These are phyloP conservation scores for Gymnobelideus leadbeateri DNA, from an alignment of 2,113 vertebrate genomes.

Conservation along the genomic window DNA sequence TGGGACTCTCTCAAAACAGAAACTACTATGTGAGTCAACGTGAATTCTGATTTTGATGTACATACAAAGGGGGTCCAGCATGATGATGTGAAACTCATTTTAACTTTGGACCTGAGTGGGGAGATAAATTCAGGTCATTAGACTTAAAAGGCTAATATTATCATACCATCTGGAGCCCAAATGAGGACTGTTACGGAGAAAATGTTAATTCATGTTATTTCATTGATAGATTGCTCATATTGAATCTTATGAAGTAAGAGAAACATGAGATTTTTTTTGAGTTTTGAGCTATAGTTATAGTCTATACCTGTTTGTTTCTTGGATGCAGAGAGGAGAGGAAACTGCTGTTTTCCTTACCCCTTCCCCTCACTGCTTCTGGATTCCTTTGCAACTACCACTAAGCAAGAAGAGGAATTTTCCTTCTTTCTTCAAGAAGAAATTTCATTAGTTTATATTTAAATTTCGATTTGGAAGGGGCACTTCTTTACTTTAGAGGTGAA, in stretches of 20 bases:
- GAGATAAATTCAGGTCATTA: conserved; percentile 25
- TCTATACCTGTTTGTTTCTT: conserved; percentile 5
- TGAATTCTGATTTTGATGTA: not conserved
- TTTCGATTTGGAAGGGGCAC: not conserved
- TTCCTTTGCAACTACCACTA: not conserved
- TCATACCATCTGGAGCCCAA: conserved; percentile 8
- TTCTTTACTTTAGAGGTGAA: not conserved
- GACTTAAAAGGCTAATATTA: not conserved
- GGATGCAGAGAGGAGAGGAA: not conserved
- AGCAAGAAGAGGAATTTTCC: conserved; percentile 1
- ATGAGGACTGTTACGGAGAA: conserved; percentile 49
- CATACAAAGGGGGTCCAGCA: not conserved
- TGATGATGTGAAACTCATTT: conserved; percentile 4
- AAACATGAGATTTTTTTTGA: conserved; percentile 3
- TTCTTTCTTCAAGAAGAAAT: not conserved
- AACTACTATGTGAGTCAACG: not conserved
- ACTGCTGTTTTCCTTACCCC: not conserved
- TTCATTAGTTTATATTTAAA: not conserved
- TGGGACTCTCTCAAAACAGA: not conserved
- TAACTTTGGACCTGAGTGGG: not conserved
- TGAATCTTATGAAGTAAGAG: not conserved
- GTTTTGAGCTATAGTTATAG: not conserved
- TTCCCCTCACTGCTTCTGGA: not conserved
- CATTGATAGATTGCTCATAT: conserved; percentile 23
- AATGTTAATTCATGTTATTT: conserved; percentile 20